phyloP scores from a whole-genome alignment of 2,888 invertebrate species.

The Blera fallax region DNA sequence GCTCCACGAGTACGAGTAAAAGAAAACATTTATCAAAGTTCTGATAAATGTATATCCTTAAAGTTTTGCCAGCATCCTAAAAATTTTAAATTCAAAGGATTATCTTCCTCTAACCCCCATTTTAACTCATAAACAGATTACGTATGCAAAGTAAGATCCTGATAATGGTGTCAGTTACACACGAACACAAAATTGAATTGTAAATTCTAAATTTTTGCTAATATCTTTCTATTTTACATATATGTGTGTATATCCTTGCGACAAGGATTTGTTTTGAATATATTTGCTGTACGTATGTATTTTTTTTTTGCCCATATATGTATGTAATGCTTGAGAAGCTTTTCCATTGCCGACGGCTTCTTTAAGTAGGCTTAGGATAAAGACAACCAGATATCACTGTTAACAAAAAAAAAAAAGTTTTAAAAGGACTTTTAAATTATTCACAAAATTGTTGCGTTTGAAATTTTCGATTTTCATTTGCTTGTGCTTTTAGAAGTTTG shows the following conservation, averaged over 20 bases:
- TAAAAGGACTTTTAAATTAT: conserved; percentile 16
- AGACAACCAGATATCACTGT: not conserved
- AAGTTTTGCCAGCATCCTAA: not conserved
- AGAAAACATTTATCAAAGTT: not conserved
- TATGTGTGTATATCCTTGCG: not conserved
- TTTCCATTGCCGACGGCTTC: not conserved
- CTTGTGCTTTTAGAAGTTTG: not conserved
- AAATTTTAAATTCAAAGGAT: conserved; percentile 39
- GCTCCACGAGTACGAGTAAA: not conserved
- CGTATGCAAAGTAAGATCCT: conserved; percentile 54
- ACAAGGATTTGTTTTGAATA: conserved; percentile 32
- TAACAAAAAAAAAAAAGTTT: not conserved
- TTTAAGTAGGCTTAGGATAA: conserved; percentile 7
- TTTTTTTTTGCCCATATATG: not conserved
- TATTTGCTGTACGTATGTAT: not conserved
- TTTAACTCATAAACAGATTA: conserved; percentile 43
- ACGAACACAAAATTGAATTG: conserved; percentile 56
- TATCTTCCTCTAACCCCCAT: not conserved
- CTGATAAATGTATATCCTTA: not conserved
- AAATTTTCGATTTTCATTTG: not conserved
- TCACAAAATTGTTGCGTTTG: not conserved
- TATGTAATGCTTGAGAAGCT: not conserved
- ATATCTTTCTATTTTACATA: conserved; percentile 21
- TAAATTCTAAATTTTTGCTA: conserved; percentile 38
- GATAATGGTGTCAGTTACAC: conserved; percentile 56